phyloP scores from a whole-genome alignment of 2,888 invertebrate genomes.

The Epinotia nisella region DNA sequence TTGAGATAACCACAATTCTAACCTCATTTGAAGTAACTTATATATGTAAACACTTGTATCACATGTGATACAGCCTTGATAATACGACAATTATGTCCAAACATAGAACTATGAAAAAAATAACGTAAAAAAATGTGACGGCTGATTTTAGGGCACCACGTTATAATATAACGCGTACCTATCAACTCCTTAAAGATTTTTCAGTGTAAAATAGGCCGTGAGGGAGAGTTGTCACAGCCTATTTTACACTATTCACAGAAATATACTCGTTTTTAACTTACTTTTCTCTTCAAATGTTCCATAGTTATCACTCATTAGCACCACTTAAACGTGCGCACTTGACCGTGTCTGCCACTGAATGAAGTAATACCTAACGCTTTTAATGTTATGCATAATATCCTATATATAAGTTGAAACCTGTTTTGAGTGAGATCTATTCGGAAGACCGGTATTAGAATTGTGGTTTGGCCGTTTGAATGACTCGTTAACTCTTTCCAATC shows the following conservation, averaged over 20 bases:
- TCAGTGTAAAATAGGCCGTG: too few species aligned
- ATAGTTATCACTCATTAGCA: constrained; percentile 36
- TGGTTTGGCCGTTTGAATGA: not conserved
- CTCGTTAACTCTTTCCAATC: not conserved
- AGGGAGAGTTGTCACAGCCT: too few species aligned
- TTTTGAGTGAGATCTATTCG: not conserved
- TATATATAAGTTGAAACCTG: not conserved
- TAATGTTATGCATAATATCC: constrained; percentile 3
- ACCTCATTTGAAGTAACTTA: constrained; percentile 11
- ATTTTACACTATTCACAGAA: not conserved
- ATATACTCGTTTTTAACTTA: constrained; percentile 13
- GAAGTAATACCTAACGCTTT: constrained; percentile 8
- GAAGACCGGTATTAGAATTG: constrained; percentile 12
- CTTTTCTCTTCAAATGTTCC: constrained; percentile 30
- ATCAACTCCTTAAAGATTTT: too few species aligned
- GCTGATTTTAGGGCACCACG: not conserved
- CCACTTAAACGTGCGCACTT: constrained; percentile 30
- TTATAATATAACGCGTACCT: not conserved
- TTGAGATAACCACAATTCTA: constrained; percentile 26
- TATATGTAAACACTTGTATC: constrained; percentile 2
- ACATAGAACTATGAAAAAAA: not conserved
- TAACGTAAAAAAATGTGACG: not conserved
- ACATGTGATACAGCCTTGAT: constrained; percentile 13
- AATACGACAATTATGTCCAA: not conserved
- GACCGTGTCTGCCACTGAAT: constrained; percentile 17